Evolutionary conservation across 2,888 invertebrate species (phyloP).

Genomic region (Salticus scenicus): DNA sequence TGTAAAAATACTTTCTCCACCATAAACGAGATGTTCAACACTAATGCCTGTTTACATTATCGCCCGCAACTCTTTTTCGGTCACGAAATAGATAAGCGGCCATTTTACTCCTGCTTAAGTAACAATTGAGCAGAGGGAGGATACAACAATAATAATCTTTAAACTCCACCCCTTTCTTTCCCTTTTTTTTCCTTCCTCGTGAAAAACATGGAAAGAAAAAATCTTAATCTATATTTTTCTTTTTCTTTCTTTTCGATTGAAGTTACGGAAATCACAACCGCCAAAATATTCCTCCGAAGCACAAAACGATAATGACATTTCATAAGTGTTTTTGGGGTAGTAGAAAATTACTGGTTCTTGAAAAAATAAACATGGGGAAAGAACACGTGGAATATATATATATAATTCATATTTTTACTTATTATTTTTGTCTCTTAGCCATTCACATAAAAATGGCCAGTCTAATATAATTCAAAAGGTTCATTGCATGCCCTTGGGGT

Average conservation of each 20-base stretch:
- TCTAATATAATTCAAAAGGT: slow-evolving; percentile 45
- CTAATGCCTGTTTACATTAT: no score
- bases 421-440: background rate
- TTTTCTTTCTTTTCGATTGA: slow-evolving; percentile 32
- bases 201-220: no score
- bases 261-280: background rate
- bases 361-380: slow-evolving; percentile 23
- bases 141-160: background rate
- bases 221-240: no score
- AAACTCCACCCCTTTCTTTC: background rate
- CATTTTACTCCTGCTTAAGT: background rate
- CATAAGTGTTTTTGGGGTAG: slow-evolving; percentile 23
- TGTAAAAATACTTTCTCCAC: no score
- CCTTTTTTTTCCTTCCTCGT: background rate
- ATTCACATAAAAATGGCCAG: slow-evolving; percentile 59
- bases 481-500: slow-evolving; percentile 26
- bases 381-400: background rate
- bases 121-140: background rate
- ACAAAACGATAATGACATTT: slow-evolving; percentile 38
- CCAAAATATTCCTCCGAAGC: slow-evolving; percentile 11
- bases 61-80: no score
- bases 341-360: slow-evolving; percentile 39
- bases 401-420: no score
- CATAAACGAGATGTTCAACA: no score
- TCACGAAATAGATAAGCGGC: no score